A percentile compares a stretch with the other conserved stretches of the same genome.
Conservation (phyloP, 2,113 vertebrate species). For the Daphoenositta chrysoptera region DNA sequence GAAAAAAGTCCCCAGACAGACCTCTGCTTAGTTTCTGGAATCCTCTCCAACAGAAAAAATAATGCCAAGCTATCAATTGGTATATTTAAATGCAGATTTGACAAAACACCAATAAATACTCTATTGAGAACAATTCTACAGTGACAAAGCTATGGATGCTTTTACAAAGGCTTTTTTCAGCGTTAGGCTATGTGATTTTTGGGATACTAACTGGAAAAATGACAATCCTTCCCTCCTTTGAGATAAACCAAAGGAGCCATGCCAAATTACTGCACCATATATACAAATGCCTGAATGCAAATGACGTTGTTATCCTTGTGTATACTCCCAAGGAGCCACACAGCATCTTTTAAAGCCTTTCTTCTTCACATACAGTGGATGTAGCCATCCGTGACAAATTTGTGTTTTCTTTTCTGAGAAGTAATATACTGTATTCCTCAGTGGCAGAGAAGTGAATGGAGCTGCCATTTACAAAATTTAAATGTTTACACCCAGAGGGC, state of each 20-base stretch:
- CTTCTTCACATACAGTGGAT: slow-evolving; percentile 9
- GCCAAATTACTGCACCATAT: slow-evolving; percentile 34
- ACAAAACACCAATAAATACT: not conserved
- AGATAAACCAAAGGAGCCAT: slow-evolving; percentile 1
- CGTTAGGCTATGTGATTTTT: not conserved
- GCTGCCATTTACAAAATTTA: slow-evolving; percentile 52
- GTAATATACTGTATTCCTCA: slow-evolving; percentile 44
- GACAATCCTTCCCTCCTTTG: not conserved
- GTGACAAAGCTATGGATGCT: not conserved
- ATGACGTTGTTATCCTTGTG: slow-evolving; percentile 52
- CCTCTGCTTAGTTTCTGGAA: not conserved
- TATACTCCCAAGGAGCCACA: slow-evolving; percentile 36
- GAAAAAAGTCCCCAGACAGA: not conserved
- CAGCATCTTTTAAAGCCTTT: slow-evolving; percentile 33
- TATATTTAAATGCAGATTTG: not conserved
- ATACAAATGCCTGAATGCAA: slow-evolving; percentile 54
- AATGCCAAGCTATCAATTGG: not conserved
- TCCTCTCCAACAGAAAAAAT: not conserved
- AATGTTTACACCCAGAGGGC: slow-evolving; percentile 64
- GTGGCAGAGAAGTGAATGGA: slow-evolving; percentile 30
- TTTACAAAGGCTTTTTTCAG: not conserved
- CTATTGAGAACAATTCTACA: not conserved
- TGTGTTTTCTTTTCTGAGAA: slow-evolving; percentile 49
- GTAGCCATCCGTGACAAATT: slow-evolving; percentile 33
- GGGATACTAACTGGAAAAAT: not conserved